phyloP scores from a whole-genome alignment of 2,888 invertebrate genomes.

The Eupeodes luniger region DNA sequence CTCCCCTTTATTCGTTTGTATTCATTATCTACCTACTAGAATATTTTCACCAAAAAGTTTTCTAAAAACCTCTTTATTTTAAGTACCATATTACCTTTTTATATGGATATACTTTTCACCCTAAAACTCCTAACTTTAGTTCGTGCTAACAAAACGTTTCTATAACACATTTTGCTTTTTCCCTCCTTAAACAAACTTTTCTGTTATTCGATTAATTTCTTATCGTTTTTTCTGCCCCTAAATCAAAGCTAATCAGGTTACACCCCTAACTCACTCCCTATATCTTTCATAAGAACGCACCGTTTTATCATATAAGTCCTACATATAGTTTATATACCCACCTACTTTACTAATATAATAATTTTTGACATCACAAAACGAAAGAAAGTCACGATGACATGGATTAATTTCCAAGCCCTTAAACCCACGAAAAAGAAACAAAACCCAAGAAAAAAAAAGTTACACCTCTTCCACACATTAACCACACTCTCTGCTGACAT shows the following conservation, averaged over 20 bases:
- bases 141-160: background rate
- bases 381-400: conserved; percentile 25
- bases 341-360: background rate
- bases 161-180: background rate
- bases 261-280: background rate
- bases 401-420: conserved; percentile 21
- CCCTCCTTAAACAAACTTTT: background rate
- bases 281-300: background rate
- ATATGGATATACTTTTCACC: background rate
- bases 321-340: no score
- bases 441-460: background rate
- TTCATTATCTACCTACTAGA: no score
- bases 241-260: conserved; percentile 32
- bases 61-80: background rate
- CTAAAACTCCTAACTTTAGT: background rate
- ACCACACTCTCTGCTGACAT: conserved; percentile 8
- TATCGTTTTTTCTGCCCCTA: background rate
- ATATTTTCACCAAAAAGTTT: no score
- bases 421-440: background rate
- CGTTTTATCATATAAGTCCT: no score
- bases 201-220: conserved; percentile 3
- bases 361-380: background rate
- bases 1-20: no score
- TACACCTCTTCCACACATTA: conserved; percentile 17
- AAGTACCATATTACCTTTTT: no score